Evolutionary conservation across 2,797 vertebrate genomes (phyloP).

Genomic region (Huso huso): DNA sequence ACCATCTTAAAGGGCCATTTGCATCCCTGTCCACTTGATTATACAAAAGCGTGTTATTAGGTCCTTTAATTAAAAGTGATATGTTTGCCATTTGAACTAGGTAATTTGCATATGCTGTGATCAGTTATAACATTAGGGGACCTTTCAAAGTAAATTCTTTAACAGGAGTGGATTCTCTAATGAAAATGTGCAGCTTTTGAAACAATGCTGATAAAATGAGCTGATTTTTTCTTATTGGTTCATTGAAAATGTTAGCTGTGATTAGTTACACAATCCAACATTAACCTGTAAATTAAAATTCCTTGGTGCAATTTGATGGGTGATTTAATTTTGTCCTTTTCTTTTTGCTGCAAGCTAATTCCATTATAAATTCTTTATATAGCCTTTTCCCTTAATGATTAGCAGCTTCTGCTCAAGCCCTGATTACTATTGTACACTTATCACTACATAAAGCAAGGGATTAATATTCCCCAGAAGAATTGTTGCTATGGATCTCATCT

Average conservation of each 20-base stretch:
- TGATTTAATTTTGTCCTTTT: slow-evolving; percentile 99
- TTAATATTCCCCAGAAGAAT: slow-evolving; percentile 99
- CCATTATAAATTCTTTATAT: slow-evolving; percentile 99
- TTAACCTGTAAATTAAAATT: slow-evolving; percentile 99
- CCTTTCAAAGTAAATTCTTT: slow-evolving; percentile 20
- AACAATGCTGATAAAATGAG: slow-evolving; percentile 63
- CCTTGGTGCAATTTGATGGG: slow-evolving; percentile 99
- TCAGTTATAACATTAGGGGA: slow-evolving; percentile 11
- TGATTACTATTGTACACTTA: slow-evolving; percentile 99
- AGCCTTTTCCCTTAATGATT: slow-evolving; percentile 99
- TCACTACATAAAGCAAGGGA: slow-evolving; percentile 99
- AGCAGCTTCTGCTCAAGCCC: slow-evolving; percentile 96
- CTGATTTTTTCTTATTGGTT: slow-evolving; percentile 69
- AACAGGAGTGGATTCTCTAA: slow-evolving; percentile 25
- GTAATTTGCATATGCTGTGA: slow-evolving; percentile 12
- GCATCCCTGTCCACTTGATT: slow-evolving; percentile 12
- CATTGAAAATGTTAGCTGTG: slow-evolving; percentile 88
- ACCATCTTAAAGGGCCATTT: background rate
- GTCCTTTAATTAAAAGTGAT: slow-evolving; percentile 10
- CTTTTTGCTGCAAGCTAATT: slow-evolving; percentile 96
- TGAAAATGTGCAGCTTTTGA: slow-evolving; percentile 45
- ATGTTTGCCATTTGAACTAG: background rate
- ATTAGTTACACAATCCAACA: slow-evolving; percentile 99
- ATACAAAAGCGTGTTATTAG: slow-evolving; percentile 8
- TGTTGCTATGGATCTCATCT: slow-evolving; percentile 98